Percentiles rank a stretch among this genome's conserved stretches.
Conservation (phyloP, 2,113 vertebrate species). For the Bufo bufo region DNA sequence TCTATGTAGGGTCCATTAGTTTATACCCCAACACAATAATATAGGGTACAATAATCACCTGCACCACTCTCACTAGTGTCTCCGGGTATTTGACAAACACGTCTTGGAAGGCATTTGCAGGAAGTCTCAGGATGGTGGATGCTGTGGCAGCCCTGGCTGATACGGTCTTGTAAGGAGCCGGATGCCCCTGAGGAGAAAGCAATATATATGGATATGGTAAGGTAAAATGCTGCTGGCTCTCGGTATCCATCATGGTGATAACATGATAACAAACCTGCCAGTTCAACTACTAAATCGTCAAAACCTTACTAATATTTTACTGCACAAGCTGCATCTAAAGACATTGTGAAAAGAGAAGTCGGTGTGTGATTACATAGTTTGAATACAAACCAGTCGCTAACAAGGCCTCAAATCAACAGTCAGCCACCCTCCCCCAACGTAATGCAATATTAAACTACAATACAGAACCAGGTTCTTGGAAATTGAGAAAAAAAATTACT, state of each 20-base stretch:
- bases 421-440: neutral
- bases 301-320: neutral
- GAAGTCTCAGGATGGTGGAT: constrained; percentile 83
- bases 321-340: neutral
- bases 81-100: constrained; percentile 94
- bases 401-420: neutral
- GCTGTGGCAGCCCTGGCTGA: constrained; percentile 82
- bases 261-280: no score
- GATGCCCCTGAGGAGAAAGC: constrained; percentile 76
- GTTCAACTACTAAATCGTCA: neutral
- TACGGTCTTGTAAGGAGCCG: constrained; percentile 89
- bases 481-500: constrained; percentile 11
- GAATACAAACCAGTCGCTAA: neutral
- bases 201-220: no score
- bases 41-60: constrained; percentile 71
- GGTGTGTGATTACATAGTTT: neutral
- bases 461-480: neutral
- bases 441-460: neutral
- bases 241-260: no score
- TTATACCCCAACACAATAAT: no score
- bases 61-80: constrained; percentile 88
- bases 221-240: no score
- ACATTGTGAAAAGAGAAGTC: neutral
- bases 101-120: constrained; percentile 84
- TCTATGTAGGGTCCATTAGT: no score